Percentiles rank a stretch among this genome's conserved stretches.
These are phyloP conservation scores for Lichenostomus cassidix DNA, from an alignment of 2,113 vertebrate genomes.

Conservation along the genomic window DNA sequence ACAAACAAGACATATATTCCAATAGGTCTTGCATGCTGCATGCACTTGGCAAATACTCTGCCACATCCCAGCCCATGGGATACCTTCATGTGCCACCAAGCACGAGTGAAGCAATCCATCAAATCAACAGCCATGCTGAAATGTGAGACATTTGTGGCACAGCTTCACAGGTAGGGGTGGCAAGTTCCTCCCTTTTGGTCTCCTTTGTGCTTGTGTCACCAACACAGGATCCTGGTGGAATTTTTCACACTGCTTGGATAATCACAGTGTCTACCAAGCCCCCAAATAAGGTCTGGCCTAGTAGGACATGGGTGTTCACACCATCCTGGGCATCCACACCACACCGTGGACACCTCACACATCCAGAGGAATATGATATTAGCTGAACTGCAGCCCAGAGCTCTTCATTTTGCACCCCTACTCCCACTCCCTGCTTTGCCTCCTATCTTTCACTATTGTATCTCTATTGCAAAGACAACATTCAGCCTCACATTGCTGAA, in stretches of 20 bases:
- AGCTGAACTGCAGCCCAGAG: not conserved
- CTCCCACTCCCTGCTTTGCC: not conserved
- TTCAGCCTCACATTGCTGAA: not conserved
- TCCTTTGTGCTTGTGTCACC: not conserved
- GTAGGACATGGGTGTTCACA: not conserved
- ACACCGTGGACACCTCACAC: not conserved
- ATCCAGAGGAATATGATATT: not conserved
- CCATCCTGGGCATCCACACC: not conserved
- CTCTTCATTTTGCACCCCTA: not conserved
- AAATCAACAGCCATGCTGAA: accelerated
- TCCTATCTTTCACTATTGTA: not conserved
- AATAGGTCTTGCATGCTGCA: not conserved
- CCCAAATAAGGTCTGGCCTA: not conserved
- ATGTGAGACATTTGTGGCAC: not conserved
- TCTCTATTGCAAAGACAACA: not conserved
- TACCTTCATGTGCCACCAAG: accelerated
- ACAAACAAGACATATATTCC: not conserved
- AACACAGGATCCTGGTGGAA: not conserved
- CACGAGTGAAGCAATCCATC: not conserved
- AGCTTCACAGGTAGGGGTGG: not conserved
- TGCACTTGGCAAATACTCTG: not conserved
- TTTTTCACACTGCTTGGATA: not conserved
- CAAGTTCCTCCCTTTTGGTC: not conserved
- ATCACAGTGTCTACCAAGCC: not conserved
- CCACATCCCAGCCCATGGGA: accelerated